Base-by-base conservation (phyloP, 2,113 vertebrate species). In the Brachionichthys hirsutus region DNA sequence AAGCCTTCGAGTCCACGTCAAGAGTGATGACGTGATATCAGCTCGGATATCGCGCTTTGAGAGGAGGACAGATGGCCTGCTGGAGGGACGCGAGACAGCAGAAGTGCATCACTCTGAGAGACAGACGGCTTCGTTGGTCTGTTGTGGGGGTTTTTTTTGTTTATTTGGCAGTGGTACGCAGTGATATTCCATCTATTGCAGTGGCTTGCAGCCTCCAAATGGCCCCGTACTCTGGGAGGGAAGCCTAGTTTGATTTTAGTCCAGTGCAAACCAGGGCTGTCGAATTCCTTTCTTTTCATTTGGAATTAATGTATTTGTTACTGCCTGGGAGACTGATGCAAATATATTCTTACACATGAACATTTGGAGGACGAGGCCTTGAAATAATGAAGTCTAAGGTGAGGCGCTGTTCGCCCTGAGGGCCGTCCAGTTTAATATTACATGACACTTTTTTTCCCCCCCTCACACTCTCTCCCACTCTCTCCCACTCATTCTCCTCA, bases 201-300 rank as follows among this genome's bases (percentile, higher is more conserved):
- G 62, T 81, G 76, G 62, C 69, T 55, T 70, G 65, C 81, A 83
- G 78, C 77, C 75, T 83, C 44, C 19, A 75, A 65, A 70, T 73
- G 79, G 55, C 51, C 64, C 68, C 54, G 66, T 56, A 56, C 54
- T 82, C 53, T 56, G 67, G 50, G 60, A 73, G 74, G 70, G 64
- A 81, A 67, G 73, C 74, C 75, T 78, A 75, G 69, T 85, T 82
- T 85, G 77, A 87, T 82, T 86, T 82, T 62, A 67, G 60, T 73
- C 73, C 70, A 78, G 78, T 60, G 75, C 65, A 83, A 75, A 73
- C 66, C 59, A 70, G 60, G 73, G 73, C 61, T 82, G 83, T 67
- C 49, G 67, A 79, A 83, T 85, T 87, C 82, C 63, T 74, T n/a
- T 60, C 70, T 65, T 83, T 88, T 86, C 80, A 86, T 47, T 74